These are phyloP conservation scores for Teleopsis dalmanni DNA, from an alignment of 1,140 invertebrate species.

Conservation along the genomic window DNA sequence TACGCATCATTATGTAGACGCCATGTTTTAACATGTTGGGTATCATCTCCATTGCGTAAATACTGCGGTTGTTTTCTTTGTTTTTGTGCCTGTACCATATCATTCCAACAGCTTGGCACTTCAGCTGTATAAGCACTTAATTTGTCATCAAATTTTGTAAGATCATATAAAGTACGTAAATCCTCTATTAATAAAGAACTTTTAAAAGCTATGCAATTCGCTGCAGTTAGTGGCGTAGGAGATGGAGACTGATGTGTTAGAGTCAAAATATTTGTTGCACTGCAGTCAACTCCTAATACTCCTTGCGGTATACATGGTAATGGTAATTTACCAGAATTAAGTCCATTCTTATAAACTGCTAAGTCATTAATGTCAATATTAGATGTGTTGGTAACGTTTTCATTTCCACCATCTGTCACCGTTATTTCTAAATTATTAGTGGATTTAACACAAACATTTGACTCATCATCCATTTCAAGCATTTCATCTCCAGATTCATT, in stretches of 20 bases:
- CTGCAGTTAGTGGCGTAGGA: conserved; percentile 8
- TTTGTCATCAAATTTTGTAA: conserved; percentile 55
- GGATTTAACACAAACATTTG: background rate
- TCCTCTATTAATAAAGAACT: conserved; percentile 48
- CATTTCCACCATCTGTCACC: background rate
- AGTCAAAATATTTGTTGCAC: background rate
- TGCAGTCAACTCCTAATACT: conserved; percentile 11
- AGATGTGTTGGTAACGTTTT: background rate
- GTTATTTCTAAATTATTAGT: background rate
- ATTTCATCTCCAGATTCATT: conserved; percentile 61
- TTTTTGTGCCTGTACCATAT: conserved; percentile 82
- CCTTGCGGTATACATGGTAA: conserved; percentile 25
- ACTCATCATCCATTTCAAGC: conserved; percentile 54
- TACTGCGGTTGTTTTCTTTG: conserved; percentile 75
- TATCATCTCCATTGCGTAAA: conserved; percentile 65
- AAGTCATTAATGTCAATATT: no score
- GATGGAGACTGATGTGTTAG: conserved; percentile 13
- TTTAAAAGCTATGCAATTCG: conserved; percentile 52
- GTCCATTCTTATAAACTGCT: background rate
- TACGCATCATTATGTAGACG: conserved; percentile 74
- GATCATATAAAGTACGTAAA: conserved; percentile 52
- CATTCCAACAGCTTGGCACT: conserved; percentile 86
- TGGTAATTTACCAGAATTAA: background rate
- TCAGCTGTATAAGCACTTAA: conserved; percentile 67
- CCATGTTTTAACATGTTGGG: conserved; percentile 76